Evolutionary conservation across 2,113 vertebrate genomes (phyloP).

Genomic region (Melanocharis versteri): DNA sequence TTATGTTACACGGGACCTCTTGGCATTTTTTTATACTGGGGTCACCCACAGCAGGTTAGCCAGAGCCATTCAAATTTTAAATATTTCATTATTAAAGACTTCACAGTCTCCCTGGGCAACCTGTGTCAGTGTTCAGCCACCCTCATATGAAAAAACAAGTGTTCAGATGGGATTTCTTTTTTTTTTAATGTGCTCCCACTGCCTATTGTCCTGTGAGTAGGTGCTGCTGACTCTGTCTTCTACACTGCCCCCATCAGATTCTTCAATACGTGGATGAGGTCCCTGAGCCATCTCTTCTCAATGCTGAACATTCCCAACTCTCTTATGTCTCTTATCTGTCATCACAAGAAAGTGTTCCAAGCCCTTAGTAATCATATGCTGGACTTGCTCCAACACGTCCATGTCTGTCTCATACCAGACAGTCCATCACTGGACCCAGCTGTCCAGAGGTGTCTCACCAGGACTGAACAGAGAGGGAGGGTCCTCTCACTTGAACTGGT

Average conservation of each 20-base stretch:
- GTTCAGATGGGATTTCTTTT: background rate
- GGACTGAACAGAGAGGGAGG: background rate
- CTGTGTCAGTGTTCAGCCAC: background rate
- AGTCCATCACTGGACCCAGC: background rate
- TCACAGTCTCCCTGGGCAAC: background rate
- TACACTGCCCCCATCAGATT: background rate
- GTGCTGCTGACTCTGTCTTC: background rate
- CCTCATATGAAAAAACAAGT: background rate
- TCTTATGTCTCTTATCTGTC: background rate
- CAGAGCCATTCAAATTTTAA: background rate
- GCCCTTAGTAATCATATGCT: accelerated
- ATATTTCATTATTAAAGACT: background rate
- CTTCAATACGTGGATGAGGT: background rate
- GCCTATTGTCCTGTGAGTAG: background rate
- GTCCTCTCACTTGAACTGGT: background rate
- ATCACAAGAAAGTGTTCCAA: background rate
- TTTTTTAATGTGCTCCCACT: background rate
- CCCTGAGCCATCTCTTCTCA: background rate
- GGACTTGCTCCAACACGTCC: background rate
- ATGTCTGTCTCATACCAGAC: background rate
- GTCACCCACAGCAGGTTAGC: background rate
- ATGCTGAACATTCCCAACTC: background rate
- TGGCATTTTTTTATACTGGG: background rate
- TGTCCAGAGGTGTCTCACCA: background rate
- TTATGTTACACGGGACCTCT: background rate